Evolutionary conservation across 2,888 invertebrate species (phyloP).

Genomic region (Callinectes sapidus): DNA sequence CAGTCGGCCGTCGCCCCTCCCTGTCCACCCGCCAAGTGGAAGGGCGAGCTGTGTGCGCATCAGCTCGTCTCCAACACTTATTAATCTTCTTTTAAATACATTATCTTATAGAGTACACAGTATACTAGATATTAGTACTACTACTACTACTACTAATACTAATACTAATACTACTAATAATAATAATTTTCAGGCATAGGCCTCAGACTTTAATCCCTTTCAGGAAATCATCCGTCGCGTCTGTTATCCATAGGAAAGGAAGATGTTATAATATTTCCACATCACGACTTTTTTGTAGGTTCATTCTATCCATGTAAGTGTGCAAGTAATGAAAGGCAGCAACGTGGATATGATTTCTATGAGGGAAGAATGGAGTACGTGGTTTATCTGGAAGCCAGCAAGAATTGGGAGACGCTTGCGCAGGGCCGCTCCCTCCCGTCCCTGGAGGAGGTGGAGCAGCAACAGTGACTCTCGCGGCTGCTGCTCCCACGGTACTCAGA

Average conservation of each 20-base stretch:
- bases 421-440: not conserved
- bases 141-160: too few species aligned
- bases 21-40: not conserved
- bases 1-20: constrained; percentile 17
- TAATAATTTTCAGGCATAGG: not conserved
- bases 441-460: not conserved
- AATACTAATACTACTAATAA: not conserved
- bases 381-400: not conserved
- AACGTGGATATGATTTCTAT: not conserved
- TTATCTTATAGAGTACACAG: not conserved
- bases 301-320: not conserved
- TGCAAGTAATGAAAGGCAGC: not conserved
- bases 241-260: not conserved
- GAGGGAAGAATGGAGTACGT: not conserved
- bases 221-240: not conserved
- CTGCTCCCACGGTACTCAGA: constrained; percentile 13
- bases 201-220: not conserved
- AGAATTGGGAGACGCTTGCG: not conserved
- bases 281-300: not conserved
- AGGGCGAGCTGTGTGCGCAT: not conserved
- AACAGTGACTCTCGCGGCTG: constrained; percentile 29
- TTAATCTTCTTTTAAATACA: not conserved
- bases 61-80: not conserved
- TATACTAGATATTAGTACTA: not conserved
- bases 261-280: not conserved